Conservation (phyloP, 2,113 vertebrate species). For the Coturnix japonica region DNA sequence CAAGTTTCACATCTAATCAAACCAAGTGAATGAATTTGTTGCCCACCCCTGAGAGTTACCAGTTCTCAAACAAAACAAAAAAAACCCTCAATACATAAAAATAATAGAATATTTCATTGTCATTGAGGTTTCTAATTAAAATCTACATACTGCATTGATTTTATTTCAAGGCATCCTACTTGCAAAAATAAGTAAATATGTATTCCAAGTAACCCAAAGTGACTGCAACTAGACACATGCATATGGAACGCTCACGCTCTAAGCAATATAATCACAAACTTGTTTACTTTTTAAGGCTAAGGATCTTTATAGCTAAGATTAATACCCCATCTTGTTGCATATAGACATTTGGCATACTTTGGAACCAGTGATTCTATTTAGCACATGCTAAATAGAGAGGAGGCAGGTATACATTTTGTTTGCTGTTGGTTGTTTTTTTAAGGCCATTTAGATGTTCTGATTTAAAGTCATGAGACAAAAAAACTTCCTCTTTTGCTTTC, state of each 20-base stretch:
- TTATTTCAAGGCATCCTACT: neutral
- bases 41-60: neutral
- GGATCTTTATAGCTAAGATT: neutral
- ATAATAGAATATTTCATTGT: neutral
- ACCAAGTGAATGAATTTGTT: neutral
- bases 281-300: neutral
- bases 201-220: neutral
- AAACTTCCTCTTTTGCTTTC: neutral
- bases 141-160: neutral
- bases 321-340: neutral
- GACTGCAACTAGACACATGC: neutral
- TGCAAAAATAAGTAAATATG: neutral
- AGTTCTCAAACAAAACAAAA: neutral
- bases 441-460: neutral
- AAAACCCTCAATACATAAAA: neutral
- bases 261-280: neutral
- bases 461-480: slow-evolving; percentile 20
- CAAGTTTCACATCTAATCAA: neutral
- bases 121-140: neutral
- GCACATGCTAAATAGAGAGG: neutral
- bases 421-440: neutral
- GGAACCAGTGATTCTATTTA: neutral
- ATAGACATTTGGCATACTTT: neutral
- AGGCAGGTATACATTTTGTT: neutral
- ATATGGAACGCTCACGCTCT: neutral